Percentiles rank a stretch among this genome's conserved stretches.
phyloP scores from a whole-genome alignment of 53 echinoderm and acorn worm genomes.

The Holothuria scabra region DNA sequence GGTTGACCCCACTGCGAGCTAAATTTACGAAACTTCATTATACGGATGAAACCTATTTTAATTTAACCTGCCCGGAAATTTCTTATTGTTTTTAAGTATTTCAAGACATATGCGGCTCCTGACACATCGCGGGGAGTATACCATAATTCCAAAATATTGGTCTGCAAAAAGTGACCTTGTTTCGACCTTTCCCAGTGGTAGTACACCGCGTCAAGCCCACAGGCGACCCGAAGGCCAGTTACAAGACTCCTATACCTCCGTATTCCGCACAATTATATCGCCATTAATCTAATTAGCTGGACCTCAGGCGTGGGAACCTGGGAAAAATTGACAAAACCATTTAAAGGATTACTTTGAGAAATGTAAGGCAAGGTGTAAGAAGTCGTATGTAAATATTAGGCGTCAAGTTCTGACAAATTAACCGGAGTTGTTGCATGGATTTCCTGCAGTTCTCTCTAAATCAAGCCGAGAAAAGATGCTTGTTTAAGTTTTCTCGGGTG shows the following conservation, averaged over 20 bases:
- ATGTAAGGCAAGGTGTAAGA: no score
- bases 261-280: no score
- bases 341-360: background rate
- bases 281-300: slow-evolving; percentile 32
- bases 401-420: no score
- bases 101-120: slow-evolving; percentile 36
- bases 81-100: slow-evolving; percentile 47
- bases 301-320: slow-evolving; percentile 45
- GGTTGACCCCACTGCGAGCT: no score
- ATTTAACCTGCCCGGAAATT: slow-evolving; percentile 44
- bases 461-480: no score
- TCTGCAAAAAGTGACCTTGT: slow-evolving; percentile 22
- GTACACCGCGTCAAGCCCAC: background rate
- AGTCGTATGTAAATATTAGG: no score
- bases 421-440: no score
- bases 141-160: background rate
- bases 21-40: background rate
- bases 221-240: no score
- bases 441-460: no score
- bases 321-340: background rate
- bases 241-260: no score
- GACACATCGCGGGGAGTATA: slow-evolving; percentile 21
- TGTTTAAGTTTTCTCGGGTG: no score
- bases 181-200: slow-evolving; percentile 14
- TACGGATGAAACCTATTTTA: slow-evolving; percentile 34